Conservation (phyloP, 2,888 invertebrate species). For the Steinernema carpocapsae region DNA sequence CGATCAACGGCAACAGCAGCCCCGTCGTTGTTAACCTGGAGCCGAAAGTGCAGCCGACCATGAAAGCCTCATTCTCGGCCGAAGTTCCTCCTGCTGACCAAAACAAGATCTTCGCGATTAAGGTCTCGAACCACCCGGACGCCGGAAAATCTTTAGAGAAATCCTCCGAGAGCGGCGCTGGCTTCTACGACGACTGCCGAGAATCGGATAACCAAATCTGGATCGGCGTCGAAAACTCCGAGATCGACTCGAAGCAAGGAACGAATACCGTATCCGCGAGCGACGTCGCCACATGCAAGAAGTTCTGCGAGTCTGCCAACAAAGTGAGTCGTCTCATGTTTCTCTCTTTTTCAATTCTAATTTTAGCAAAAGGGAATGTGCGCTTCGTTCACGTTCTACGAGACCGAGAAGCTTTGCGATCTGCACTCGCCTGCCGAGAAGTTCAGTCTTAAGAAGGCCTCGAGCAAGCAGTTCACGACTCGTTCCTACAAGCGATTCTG, state of each 20-base stretch:
- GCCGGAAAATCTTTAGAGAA: background rate
- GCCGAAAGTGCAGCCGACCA: background rate
- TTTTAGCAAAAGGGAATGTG: slow-evolving; percentile 32
- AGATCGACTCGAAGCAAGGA: slow-evolving; percentile 32
- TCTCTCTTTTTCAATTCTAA: background rate
- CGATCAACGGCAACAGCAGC: slow-evolving; percentile 47
- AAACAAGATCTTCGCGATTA: slow-evolving; percentile 5
- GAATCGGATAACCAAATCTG: slow-evolving; percentile 43
- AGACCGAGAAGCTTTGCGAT: slow-evolving; percentile 45
- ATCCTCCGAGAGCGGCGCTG: background rate
- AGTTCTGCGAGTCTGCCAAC: slow-evolving; percentile 6
- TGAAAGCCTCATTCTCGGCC: background rate
- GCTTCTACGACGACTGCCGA: slow-evolving; percentile 35
- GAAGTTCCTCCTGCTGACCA: background rate
- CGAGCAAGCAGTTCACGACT: slow-evolving; percentile 47
- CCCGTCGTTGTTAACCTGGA: slow-evolving; percentile 14
- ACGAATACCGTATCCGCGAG: slow-evolving; percentile 9
- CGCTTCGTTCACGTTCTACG: slow-evolving; percentile 49
- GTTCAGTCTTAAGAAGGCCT: slow-evolving; percentile 42
- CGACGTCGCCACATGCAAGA: slow-evolving; percentile 17
- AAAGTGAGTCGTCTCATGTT: background rate
- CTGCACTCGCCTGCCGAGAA: slow-evolving; percentile 38
- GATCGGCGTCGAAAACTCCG: slow-evolving; percentile 53
- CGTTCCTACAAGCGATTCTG: slow-evolving; percentile 50
- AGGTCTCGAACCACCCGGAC: background rate